Conservation (phyloP, 2,113 vertebrate species). For the Chlorocebus sabaeus region DNA sequence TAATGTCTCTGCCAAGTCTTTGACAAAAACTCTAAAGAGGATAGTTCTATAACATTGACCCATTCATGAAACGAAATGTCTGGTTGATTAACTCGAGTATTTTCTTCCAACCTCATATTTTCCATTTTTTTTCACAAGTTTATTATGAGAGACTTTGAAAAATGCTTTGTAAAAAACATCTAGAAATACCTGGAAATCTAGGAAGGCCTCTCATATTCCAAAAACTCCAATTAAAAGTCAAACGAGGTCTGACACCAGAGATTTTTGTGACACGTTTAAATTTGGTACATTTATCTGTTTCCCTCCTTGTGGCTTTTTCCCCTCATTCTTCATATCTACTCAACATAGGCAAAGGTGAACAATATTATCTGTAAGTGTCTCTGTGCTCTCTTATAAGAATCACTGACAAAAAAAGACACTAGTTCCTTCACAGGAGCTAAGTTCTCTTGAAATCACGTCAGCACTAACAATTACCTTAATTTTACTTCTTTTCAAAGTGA, state of each 20-base stretch:
- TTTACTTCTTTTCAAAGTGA: slow-evolving; percentile 28
- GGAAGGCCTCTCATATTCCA: neutral
- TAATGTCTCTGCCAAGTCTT: neutral
- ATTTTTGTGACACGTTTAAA: neutral
- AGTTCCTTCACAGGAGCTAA: neutral
- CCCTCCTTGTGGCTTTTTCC: neutral
- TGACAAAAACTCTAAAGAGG: neutral
- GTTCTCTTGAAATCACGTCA: neutral
- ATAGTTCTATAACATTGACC: neutral
- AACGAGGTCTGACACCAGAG: neutral
- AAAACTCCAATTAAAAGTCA: neutral
- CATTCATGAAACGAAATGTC: neutral
- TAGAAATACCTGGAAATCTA: neutral
- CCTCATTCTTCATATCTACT: neutral
- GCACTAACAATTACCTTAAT: neutral
- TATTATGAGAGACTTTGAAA: neutral
- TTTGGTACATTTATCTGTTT: neutral
- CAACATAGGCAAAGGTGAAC: neutral
- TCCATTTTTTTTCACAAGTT: neutral
- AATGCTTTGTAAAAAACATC: neutral
- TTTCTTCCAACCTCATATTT: neutral
- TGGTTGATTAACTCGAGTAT: neutral
- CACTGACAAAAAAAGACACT: neutral
- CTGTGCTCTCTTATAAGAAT: neutral
- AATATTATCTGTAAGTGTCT: neutral